Conservation (phyloP, 2,888 invertebrate genomes). For the Oligia strigilis region DNA sequence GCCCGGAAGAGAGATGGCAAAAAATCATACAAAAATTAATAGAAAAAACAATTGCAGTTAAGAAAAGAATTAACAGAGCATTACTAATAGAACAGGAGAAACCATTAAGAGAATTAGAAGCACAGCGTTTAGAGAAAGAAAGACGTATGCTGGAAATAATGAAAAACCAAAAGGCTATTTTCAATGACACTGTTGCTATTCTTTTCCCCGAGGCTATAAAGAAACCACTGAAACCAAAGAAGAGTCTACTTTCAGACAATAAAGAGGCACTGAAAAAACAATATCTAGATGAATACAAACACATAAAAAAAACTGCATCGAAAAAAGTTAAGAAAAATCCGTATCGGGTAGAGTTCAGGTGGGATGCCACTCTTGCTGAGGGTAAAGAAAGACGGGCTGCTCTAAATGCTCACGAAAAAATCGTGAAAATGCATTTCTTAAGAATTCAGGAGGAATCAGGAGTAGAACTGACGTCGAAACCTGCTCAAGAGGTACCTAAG, state of each 20-base stretch:
- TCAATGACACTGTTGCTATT: conserved; percentile 92
- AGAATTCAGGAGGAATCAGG: conserved; percentile 76
- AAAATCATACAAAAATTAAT: conserved; percentile 92
- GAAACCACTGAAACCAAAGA: conserved; percentile 83
- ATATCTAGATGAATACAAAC: conserved; percentile 82
- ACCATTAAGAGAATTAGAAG: conserved; percentile 91
- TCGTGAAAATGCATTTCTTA: conserved; percentile 79
- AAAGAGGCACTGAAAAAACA: conserved; percentile 80
- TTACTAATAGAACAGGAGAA: conserved; percentile 91
- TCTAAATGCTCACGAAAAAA: conserved; percentile 83
- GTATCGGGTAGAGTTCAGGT: conserved; percentile 88
- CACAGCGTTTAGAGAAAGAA: conserved; percentile 90
- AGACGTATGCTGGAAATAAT: conserved; percentile 90
- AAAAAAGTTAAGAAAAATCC: conserved; percentile 86
- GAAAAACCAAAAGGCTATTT: conserved; percentile 91
- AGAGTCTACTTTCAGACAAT: conserved; percentile 85
- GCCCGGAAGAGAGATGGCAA: conserved; percentile 91
- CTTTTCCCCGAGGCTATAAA: conserved; percentile 91
- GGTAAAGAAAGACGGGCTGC: conserved; percentile 88
- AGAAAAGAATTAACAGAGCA: conserved; percentile 91
- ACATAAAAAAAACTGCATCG: conserved; percentile 75
- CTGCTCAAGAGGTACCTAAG: not conserved
- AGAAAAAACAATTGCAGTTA: conserved; percentile 91
- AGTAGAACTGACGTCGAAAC: conserved; percentile 26
- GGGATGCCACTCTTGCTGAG: conserved; percentile 89